These are phyloP conservation scores for Anoplolepis gracilipes DNA, from an alignment of 1,140 invertebrate genomes.

Conservation along the genomic window DNA sequence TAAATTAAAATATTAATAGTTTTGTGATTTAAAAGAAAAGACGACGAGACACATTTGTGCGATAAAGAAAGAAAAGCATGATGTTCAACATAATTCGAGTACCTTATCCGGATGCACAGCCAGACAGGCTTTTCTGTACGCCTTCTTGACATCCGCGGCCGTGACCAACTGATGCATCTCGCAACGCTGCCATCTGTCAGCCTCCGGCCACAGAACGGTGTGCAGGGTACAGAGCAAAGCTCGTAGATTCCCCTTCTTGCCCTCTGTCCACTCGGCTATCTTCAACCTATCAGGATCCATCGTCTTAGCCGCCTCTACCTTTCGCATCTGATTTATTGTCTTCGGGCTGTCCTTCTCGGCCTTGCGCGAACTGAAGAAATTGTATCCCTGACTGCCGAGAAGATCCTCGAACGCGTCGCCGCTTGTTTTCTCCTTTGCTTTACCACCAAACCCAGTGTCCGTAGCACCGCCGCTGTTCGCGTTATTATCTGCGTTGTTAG, in stretches of 20 bases:
- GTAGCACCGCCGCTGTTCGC: constrained; percentile 2
- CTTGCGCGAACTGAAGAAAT: constrained; percentile 88
- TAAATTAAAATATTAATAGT: not conserved
- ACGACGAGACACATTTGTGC: constrained; percentile 4
- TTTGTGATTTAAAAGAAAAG: constrained; percentile 47
- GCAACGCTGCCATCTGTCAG: constrained; percentile 94
- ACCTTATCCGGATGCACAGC: constrained; percentile 99
- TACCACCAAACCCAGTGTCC: constrained; percentile 73
- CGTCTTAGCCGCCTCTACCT: constrained; percentile 93
- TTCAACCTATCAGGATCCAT: constrained; percentile 97
- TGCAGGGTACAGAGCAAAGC: constrained; percentile 97
- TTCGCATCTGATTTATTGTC: constrained; percentile 97
- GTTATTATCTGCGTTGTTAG: constrained; percentile 69
- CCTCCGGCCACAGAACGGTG: constrained; percentile 97
- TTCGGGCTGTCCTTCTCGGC: constrained; percentile 92
- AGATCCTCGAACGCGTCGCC: constrained; percentile 96
- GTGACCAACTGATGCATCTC: constrained; percentile 98
- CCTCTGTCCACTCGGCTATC: constrained; percentile 94
- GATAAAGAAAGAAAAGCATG: constrained; percentile 1
- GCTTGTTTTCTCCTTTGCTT: constrained; percentile 82
- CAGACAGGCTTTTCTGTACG: constrained; percentile 97
- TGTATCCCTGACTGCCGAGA: constrained; percentile 95
- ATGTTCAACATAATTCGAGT: constrained; percentile 50
- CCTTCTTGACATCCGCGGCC: constrained; percentile 97
- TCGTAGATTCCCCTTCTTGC: constrained; percentile 98